Percentiles rank a stretch among this genome's conserved stretches.
Conservation (phyloP, 2,113 vertebrate genomes). For the Anhinga rufa region DNA sequence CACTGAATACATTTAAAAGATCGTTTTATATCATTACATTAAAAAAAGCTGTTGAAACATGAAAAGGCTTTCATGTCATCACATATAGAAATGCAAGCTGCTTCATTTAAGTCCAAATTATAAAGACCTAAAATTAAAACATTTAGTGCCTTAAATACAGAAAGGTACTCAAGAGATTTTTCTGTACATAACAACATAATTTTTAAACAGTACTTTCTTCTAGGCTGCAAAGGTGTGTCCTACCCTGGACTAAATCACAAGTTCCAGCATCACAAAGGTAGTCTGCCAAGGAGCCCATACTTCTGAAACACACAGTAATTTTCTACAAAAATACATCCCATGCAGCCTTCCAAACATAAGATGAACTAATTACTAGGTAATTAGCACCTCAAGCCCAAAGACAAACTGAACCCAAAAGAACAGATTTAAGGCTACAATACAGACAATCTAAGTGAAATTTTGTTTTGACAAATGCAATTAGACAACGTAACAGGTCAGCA, state of each 20-base stretch:
- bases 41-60: not conserved
- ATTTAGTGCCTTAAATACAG: not conserved
- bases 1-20: not conserved
- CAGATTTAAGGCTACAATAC: not conserved
- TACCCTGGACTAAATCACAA: not conserved
- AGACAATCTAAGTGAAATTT: not conserved
- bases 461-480: not conserved
- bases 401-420: not conserved
- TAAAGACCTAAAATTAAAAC: not conserved
- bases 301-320: not conserved
- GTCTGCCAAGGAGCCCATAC: not conserved
- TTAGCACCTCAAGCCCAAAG: not conserved
- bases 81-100: not conserved
- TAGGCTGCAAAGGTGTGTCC: not conserved
- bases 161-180: not conserved
- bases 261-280: not conserved
- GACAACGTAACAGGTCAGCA: not conserved
- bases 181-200: not conserved
- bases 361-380: not conserved
- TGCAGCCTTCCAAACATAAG: not conserved
- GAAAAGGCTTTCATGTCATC: not conserved
- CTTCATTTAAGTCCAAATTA: not conserved
- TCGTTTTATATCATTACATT: not conserved
- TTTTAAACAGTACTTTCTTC: not conserved
- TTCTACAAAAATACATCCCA: not conserved